Percentiles rank a stretch among this genome's conserved stretches.
Evolutionary conservation across 2,888 invertebrate genomes (phyloP).

Genomic region (Apodemia hepburni): DNA sequence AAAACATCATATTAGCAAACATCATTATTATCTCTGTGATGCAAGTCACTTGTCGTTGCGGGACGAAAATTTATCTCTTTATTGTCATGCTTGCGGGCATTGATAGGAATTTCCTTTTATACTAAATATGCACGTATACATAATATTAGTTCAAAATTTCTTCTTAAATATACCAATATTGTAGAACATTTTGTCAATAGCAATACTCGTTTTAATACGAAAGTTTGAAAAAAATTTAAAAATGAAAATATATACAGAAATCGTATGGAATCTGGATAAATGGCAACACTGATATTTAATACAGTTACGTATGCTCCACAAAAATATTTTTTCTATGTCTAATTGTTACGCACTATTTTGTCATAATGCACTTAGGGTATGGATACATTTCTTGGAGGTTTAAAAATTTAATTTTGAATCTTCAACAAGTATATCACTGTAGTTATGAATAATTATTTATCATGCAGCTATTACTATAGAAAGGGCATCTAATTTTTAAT

Average conservation of each 20-base stretch:
- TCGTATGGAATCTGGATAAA: neutral
- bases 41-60: no score
- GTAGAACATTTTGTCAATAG: no score
- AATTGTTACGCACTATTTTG: slow-evolving; percentile 7
- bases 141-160: no score
- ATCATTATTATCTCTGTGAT: no score
- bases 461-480: neutral
- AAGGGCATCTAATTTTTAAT: neutral
- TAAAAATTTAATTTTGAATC: slow-evolving; percentile 52
- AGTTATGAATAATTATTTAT: slow-evolving; percentile 17
- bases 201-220: neutral
- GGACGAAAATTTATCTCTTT: no score
- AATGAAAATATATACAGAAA: slow-evolving; percentile 11
- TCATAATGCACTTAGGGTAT: slow-evolving; percentile 18
- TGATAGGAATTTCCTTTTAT: no score
- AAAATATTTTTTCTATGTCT: slow-evolving; percentile 21
- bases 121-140: no score
- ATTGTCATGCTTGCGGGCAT: no score
- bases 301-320: slow-evolving; percentile 17
- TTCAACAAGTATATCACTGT: slow-evolving; percentile 63
- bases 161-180: no score
- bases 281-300: slow-evolving; percentile 1
- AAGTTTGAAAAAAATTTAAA: no score
- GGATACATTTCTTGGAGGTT: slow-evolving; percentile 70
- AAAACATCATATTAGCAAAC: no score